Evolutionary conservation across 2,888 invertebrate species (phyloP).

Genomic region (Cryptosula pallasiana): DNA sequence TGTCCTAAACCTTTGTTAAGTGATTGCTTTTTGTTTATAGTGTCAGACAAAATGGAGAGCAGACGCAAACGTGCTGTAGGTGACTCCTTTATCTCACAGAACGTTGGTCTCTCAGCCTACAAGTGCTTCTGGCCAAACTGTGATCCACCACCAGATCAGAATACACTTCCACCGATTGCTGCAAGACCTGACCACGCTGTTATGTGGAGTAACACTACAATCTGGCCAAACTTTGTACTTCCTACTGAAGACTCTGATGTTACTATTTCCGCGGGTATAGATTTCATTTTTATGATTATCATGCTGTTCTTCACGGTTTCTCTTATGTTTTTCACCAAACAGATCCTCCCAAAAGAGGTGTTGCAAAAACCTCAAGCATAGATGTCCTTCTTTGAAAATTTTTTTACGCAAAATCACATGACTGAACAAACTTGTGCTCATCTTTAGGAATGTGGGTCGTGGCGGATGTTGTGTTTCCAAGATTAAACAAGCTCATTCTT

Average conservation of each 20-base stretch:
- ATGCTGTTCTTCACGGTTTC: too few relatives aligned
- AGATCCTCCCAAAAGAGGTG: too few relatives aligned
- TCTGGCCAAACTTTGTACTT: constrained; percentile 26
- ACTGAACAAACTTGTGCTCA: neutral
- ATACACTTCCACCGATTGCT: constrained; percentile 30
- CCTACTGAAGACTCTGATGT: neutral
- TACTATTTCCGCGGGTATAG: too few relatives aligned
- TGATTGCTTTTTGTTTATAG: too few relatives aligned
- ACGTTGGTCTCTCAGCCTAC: constrained; percentile 29
- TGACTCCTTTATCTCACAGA: neutral
- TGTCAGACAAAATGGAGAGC: neutral
- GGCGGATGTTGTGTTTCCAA: constrained; percentile 30
- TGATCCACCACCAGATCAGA: constrained; percentile 33
- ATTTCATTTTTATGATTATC: too few relatives aligned
- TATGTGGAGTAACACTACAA: constrained; percentile 27
- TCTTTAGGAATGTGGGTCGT: constrained; percentile 30
- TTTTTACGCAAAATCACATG: too few relatives aligned
- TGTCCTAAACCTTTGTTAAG: too few relatives aligned
- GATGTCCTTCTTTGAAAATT: too few relatives aligned
- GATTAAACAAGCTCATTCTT: constrained; percentile 31
- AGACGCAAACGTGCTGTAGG: neutral
- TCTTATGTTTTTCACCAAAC: too few relatives aligned
- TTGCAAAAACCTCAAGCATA: too few relatives aligned
- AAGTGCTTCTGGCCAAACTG: constrained; percentile 39
- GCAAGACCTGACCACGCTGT: constrained; percentile 26